Base-by-base conservation (phyloP, 2,797 vertebrate species). In the Cuculus canorus region DNA sequence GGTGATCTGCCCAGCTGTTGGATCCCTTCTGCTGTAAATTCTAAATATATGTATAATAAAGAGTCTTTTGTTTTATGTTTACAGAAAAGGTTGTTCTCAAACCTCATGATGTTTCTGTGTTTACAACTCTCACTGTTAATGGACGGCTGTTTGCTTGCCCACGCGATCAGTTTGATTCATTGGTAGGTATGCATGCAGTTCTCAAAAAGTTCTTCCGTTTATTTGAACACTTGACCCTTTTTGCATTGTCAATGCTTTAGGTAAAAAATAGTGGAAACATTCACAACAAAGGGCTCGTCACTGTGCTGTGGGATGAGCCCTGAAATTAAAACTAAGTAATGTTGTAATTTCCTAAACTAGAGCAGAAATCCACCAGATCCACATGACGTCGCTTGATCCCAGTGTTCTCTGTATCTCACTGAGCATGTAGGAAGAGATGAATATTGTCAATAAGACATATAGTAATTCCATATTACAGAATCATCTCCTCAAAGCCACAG, bases 71-170 rank as follows among this genome's bases (percentile, higher is more conserved):
- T 97, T 97, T 96, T 84, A 66, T 96, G 79, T 97, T 97, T 96
- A 94, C 98, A 99, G 99, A 99, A 96, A 99, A 99, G 98, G 98
- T 98, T 54, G 97, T 99, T 94, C 98, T 99, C 94, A 99, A 99
- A 94, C 98, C 99, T 93, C 99, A 98, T 32, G 99, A 99, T 45
- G 96, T 99, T 75, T 99, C 99, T 1, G 98, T 99, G 93, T 99
- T 99, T 98, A 99, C 99, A 78, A 99, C 98, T 7, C 99, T 99
- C 95, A 99, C 98, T 81, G 97, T 99, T 88, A 99, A 99, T 17
- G 99, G 99, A 77, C 98, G 99, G 16, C 98, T 99, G 90, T 99
- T 99, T 94, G 98, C 98, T 91, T 99, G 99, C 96, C 98, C 98
- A 6, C 98, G 99, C 93, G 99, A 99, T 94, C 98, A 99, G 96